Percentiles rank a stretch among this genome's conserved stretches.
These are phyloP conservation scores for Eucriotettix oculatus DNA, from an alignment of 2,888 invertebrate species.

Conservation along the genomic window DNA sequence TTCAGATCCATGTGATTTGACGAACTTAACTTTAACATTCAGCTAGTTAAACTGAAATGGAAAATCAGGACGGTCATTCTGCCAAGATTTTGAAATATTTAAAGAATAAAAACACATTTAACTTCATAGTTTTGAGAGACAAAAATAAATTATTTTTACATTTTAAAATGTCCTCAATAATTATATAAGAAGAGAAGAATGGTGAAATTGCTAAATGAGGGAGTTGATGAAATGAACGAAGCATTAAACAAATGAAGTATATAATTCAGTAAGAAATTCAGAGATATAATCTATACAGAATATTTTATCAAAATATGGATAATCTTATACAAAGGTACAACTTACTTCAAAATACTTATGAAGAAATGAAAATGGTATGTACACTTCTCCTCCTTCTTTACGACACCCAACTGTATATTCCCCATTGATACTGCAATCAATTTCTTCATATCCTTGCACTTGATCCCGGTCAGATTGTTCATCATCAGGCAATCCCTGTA, in stretches of 20 bases:
- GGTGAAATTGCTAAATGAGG: no score
- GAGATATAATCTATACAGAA: no score
- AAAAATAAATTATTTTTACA: neutral
- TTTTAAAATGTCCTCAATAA: neutral
- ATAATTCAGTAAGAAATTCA: no score
- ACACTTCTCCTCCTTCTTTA: slow-evolving; percentile 71
- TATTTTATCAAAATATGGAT: neutral
- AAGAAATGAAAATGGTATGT: slow-evolving; percentile 81
- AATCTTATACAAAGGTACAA: neutral
- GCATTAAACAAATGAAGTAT: no score
- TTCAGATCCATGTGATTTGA: no score
- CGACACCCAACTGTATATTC: slow-evolving; percentile 66
- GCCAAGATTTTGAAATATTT: no score
- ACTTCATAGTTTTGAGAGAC: neutral
- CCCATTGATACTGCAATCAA: slow-evolving; percentile 79
- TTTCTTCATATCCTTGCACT: slow-evolving; percentile 39
- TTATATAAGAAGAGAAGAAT: no score
- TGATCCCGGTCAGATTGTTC: slow-evolving; percentile 22
- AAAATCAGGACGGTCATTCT: no score
- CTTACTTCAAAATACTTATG: slow-evolving; percentile 82
- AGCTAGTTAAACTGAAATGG: no score
- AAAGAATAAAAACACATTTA: neutral
- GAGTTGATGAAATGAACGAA: no score
- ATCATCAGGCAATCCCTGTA: slow-evolving; percentile 7
- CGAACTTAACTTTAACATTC: no score